Conservation (phyloP, 2,113 vertebrate species). For the Caretta caretta region DNA sequence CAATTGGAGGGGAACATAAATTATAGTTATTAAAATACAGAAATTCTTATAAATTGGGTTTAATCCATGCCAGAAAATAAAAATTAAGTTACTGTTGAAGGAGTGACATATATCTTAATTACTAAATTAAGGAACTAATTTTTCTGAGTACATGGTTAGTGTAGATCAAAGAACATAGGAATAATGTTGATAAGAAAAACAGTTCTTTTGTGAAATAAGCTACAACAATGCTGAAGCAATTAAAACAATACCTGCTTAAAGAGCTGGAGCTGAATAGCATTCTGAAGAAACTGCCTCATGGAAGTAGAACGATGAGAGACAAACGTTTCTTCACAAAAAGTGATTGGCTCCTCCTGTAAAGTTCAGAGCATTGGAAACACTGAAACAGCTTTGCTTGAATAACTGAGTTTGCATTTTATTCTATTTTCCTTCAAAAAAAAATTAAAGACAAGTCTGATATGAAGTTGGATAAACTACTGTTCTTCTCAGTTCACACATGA, state of each 20-base stretch:
- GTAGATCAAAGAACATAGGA: background rate
- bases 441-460: rapidly evolving
- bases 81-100: background rate
- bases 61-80: background rate
- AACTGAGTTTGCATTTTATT: background rate
- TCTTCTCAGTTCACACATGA: background rate
- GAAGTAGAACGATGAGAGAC: conserved; percentile 93
- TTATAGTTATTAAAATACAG: background rate
- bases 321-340: conserved; percentile 93
- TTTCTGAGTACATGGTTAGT: background rate
- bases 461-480: rapidly evolving
- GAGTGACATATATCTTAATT: background rate
- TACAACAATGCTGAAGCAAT: background rate
- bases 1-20: background rate
- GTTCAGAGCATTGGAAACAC: conserved; percentile 21
- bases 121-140: background rate
- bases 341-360: conserved; percentile 93
- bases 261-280: conserved; percentile 96
- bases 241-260: conserved; percentile 91
- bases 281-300: conserved; percentile 96
- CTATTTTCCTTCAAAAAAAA: background rate
- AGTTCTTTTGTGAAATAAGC: background rate
- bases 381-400: background rate
- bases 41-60: background rate
- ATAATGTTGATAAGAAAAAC: rapidly evolving